A percentile compares a stretch with the other conserved stretches of the same genome.
These are phyloP conservation scores for Ceyx cyanopectus DNA, from an alignment of 2,113 vertebrate species.

Conservation along the genomic window DNA sequence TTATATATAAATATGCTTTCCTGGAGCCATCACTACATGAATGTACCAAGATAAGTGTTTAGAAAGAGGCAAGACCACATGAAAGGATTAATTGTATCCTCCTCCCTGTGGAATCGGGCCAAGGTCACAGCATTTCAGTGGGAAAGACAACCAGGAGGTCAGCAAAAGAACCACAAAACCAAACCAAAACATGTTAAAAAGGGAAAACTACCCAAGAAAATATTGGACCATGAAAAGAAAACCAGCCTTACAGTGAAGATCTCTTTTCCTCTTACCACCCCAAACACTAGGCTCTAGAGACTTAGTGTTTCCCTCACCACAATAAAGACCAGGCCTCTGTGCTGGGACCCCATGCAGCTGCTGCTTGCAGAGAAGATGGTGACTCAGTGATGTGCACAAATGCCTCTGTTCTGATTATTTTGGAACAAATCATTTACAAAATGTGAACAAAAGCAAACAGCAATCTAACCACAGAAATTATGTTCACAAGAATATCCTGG, in stretches of 20 bases:
- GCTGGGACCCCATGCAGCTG: neutral
- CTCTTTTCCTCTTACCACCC: conserved; percentile 36
- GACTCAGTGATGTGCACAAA: conserved; percentile 38
- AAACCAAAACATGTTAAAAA: conserved; percentile 57
- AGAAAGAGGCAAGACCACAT: conserved; percentile 47
- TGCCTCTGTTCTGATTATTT: conserved; percentile 7
- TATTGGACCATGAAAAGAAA: conserved; percentile 8
- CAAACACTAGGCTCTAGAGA: neutral
- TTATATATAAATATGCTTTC: neutral
- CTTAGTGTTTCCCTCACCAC: neutral
- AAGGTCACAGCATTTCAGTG: conserved; percentile 45
- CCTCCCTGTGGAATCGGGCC: neutral
- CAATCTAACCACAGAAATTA: neutral
- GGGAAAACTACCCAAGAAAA: conserved; percentile 61
- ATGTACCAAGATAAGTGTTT: neutral
- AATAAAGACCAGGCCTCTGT: neutral
- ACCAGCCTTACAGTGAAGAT: neutral
- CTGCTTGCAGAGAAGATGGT: conserved; percentile 13
- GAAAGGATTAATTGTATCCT: neutral
- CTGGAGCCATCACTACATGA: neutral
- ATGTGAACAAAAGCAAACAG: conserved; percentile 34
- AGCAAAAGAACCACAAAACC: conserved; percentile 56
- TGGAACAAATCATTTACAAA: conserved; percentile 6
- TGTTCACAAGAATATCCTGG: conserved; percentile 19
- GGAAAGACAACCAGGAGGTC: conserved; percentile 57